A percentile compares a stretch with the other conserved stretches of the same genome.
Conservation (phyloP, 2,797 vertebrate species). For the Gastrophryne carolinensis region DNA sequence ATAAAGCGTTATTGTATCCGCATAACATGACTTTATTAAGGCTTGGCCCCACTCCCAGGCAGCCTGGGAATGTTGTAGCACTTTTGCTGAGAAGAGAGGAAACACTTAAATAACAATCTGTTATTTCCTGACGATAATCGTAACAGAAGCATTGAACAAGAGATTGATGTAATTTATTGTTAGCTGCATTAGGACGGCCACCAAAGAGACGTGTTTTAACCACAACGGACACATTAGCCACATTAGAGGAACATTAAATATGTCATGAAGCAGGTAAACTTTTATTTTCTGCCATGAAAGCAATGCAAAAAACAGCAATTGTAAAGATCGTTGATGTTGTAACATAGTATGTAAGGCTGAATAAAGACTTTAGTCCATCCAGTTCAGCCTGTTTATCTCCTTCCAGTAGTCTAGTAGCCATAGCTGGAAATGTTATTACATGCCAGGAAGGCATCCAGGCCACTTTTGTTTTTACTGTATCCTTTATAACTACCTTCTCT, state of each 20-base stretch:
- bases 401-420: too few species aligned
- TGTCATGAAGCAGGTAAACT: neutral
- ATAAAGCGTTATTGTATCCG: constrained; percentile 34
- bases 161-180: constrained; percentile 33
- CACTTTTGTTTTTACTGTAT: too few species aligned
- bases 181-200: constrained; percentile 20
- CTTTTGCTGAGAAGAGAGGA: constrained; percentile 41
- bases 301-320: neutral
- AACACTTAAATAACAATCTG: constrained; percentile 42
- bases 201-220: neutral
- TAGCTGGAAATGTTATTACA: too few species aligned
- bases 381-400: too few species aligned
- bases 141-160: constrained; percentile 25
- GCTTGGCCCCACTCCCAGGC: constrained; percentile 30
- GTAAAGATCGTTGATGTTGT: too few species aligned
- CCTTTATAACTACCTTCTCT: too few species aligned
- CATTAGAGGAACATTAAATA: neutral
- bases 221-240: neutral
- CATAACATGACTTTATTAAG: constrained; percentile 37
- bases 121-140: constrained; percentile 39
- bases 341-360: too few species aligned
- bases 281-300: neutral
- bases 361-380: too few species aligned
- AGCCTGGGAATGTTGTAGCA: constrained; percentile 39
- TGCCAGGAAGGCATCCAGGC: too few species aligned